Evolutionary conservation across 2,888 invertebrate species (phyloP).

Genomic region (Idaea biselata): DNA sequence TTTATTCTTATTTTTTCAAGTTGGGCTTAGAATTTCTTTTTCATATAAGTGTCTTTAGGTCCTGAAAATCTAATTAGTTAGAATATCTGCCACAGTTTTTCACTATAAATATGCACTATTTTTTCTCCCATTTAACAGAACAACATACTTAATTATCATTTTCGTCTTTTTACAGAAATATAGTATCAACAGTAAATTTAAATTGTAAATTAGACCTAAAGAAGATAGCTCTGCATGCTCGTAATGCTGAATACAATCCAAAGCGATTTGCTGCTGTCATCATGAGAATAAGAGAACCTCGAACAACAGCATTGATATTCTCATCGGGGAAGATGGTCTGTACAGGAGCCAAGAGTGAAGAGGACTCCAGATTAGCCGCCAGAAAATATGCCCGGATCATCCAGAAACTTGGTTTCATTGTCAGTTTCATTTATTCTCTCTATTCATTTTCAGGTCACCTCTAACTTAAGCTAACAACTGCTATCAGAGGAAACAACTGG

Average conservation of each 20-base stretch:
- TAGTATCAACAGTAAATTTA: constrained; percentile 98
- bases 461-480: too few relatives aligned
- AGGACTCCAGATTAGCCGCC: constrained; percentile 88
- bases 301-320: constrained; percentile 90
- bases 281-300: constrained; percentile 94
- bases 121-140: too few relatives aligned
- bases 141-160: background rate
- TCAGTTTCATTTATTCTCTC: constrained; percentile 59
- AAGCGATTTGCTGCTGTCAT: constrained; percentile 99
- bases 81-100: too few relatives aligned
- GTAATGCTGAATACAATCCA: constrained; percentile 99
- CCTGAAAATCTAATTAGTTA: too few relatives aligned
- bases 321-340: constrained; percentile 92
- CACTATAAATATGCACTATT: too few relatives aligned
- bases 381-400: constrained; percentile 92
- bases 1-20: too few relatives aligned
- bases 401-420: constrained; percentile 90
- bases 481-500: too few relatives aligned
- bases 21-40: too few relatives aligned
- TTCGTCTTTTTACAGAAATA: constrained; percentile 86
- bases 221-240: constrained; percentile 97
- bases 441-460: too few relatives aligned
- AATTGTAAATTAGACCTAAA: constrained; percentile 97
- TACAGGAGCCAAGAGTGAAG: constrained; percentile 91
- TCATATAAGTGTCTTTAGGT: too few relatives aligned